Base-by-base conservation (phyloP, 2,113 vertebrate species). In the Thermophis baileyi region DNA sequence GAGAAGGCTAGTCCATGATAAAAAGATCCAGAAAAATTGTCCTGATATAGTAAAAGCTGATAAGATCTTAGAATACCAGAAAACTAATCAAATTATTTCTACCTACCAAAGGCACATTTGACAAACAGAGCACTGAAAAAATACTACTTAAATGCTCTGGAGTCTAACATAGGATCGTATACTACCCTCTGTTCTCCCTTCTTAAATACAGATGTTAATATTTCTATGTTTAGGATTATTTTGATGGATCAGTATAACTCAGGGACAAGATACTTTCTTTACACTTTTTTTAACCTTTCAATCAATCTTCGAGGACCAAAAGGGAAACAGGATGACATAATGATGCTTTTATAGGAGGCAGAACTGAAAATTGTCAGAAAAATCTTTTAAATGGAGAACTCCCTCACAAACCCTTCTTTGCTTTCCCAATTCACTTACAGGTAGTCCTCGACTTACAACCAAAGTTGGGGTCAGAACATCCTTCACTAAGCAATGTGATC, bases 11-110 rank as follows among this genome's bases (percentile, higher is more conserved):
- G 5, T 63, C 91, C 55, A 89, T 9, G 27, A 85, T 85, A 69
- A 91, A 89, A 92, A 54, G 30, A 90, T 90, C 74, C 27, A 60
- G 88, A 90, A 90, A 86, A 87, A 87, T 18, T n/a, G 6, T 69
- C 40, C 91, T 74, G 35, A 24, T 60, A 63, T 14, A 2, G 0
- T 35, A 9, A 24, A 63, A 74, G 16, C 0, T 0, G 0, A 74
- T 25, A 51, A 74, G 30, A 91, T 0, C 0, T 54, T 47, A 22
- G 0, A 0, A 25, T 47, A 0, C 55, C 1, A 74, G 47, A 44
- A 22, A 35, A 10, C 5, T 40, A 74, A 88, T 53, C 53, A 89
- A 47, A 92, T 25, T 25, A 0, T 6, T 0, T 9, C 81, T 54
- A 0, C 6, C 3, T 3, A 86, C 1, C 16, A 81, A 90, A 12